Base-by-base conservation (phyloP, 1,140 invertebrate genomes). In the Sitophilus oryzae region DNA sequence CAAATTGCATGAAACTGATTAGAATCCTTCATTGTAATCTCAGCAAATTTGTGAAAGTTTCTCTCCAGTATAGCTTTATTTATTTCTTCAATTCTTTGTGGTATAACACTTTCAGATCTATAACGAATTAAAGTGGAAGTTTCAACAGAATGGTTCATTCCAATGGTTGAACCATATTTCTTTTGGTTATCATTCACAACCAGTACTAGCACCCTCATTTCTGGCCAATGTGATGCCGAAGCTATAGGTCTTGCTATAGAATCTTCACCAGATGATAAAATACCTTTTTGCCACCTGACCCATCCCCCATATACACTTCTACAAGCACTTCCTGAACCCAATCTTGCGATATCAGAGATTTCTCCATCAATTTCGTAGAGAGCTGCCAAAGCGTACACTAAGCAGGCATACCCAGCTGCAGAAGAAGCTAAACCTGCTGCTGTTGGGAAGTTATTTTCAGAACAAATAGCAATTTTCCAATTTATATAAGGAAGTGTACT, bases 391-490 rank as follows among this genome's bases (percentile, higher is more conserved):
- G 89, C 81, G 61, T 77, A 62, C 76, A 82, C 83, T 30, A 93
- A 74, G 71, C 88, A 95, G 18, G 96, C 94, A 76, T 97, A 99
- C 18, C 96, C 97, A 50, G 96, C 93, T 51, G 97, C 96, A 57
- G 95, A 98, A 2, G 94, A 98, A 4, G 97, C 96, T 20, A 99
- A 1, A 14, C 97, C 97, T 58, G 96, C 95, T 18, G 95, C 95
- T 15, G 96, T 98, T 15, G 97, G 96, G 71, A 99, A 99, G 77
- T 98, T 99, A 74, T 99, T 99, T 65, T 85, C 82, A 0, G 96
- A 98, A 70, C 85, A 91, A 60, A 98, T 88, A 60, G 87, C 86
- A 19, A 97, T 65, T 66, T 91, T 85, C 83, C 84, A 90, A 5
- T 76, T 65, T 6, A 77, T 60, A 71, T 77, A 55, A 62, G 63